Evolutionary conservation across 2,113 vertebrate species (phyloP), one percentile per base, ranked within the genome.

Genomic region (Brienomyrus brachyistius): DNA sequence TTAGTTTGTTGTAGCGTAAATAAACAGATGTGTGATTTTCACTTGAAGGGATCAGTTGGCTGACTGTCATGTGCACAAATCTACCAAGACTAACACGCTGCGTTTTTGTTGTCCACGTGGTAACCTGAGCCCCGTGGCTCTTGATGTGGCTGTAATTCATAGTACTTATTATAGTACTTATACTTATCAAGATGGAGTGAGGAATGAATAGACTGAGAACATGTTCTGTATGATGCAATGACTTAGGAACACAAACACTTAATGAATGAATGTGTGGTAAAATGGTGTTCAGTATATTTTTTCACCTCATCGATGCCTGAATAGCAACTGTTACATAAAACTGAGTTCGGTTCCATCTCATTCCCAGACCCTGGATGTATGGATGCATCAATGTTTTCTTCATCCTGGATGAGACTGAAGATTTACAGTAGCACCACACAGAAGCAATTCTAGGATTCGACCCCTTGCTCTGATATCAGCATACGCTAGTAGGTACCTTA

Each of bases 21-120:
- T 43, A 80, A 80, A 80, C 74, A 80, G 74, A 80, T 80, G 74
- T 80, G 74, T 80, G 74, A 43, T 80, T 43, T 80, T 80, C 62
- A 43, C 31, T 80, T 80, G 35, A 13, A 80, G 74, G 35, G 5
- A 43, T 35, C 31, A 80, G 35, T 80, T 43, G 31, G 31, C 15
- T 77, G 17, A 77, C 70, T 77, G 70, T 77, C 31, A 77, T 43
- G 31, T 80, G 35, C 15, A 80, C 31, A 17, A 43, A 43, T 80
- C 5, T 19, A 40, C 27, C n/a, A 40, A 77, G 70, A 77, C 31
- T 31, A 80, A 80, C 74, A 35, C 6, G 15, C 35, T 43, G 35
- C 19, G 31, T 13, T 80, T 80, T 80, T 80, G 35, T 80, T 43
- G 35, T 43, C 74, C 74, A 80, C 1, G 1, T 80, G 74, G 74